Evolutionary conservation across 1,140 invertebrate species (phyloP), one percentile per base, ranked within the genome.

Genomic region (Diploscapter pachys): DNA sequence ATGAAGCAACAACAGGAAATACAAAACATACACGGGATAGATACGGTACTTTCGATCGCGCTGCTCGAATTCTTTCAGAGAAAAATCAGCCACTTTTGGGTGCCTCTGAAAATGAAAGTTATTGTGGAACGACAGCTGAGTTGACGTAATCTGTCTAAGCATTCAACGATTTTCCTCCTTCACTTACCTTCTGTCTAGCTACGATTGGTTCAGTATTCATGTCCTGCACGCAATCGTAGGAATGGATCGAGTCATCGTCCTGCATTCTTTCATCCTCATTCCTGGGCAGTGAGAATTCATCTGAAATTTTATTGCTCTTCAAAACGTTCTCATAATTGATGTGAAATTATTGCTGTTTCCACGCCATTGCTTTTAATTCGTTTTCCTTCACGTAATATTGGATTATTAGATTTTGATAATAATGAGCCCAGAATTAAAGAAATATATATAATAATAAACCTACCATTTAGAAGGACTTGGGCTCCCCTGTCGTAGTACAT

Each of bases 1-100:
- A 66, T 31, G 56, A 65, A 13, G 13, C 51, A 4, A 59, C 9
- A 31, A 59, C 55, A n/a, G 0, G 0, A 31, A 31, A 31, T 31
- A 31, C 31, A 31, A 31, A 63, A 61, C 73, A 71, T 50, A 76
- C 75, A 76, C 56, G n/a, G 57, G 55, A 52, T 76, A 76, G 52
- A 62, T 53, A 48, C 61, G 63, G 63, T 72, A 76, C 55, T 78
- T 69, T 31, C 57, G 5, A 9, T 78, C 63, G 48, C 76, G 54
- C 9, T 51, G 11, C 63, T 78, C 68, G 31, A 61, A 78, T 57
- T 64, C 50, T 53, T 71, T 78, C 64, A 75, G 51, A 3, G 72
- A 73, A 3, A 78, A 70, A 53, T 78, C 76, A 13, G 72, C 50
- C 4, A 78, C 76, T 31, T 55, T 78, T 8, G 75, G 67, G 13